Percentiles rank a stretch among this genome's conserved stretches.
Conservation (phyloP, 2,113 vertebrate genomes). For the Zosterops borbonicus region DNA sequence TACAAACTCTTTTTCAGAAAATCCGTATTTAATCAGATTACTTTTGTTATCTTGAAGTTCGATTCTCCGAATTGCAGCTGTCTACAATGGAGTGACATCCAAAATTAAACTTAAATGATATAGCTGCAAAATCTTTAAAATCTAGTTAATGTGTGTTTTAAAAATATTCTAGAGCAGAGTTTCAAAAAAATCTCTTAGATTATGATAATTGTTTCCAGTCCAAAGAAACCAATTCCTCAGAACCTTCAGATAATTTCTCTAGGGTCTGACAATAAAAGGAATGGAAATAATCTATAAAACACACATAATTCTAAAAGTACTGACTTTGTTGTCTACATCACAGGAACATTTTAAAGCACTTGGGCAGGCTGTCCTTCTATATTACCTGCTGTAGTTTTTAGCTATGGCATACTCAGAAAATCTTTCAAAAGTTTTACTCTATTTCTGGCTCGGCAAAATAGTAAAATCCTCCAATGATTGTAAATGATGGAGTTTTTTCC, state of each 20-base stretch:
- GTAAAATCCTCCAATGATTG: slow-evolving; percentile 6
- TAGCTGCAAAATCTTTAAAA: not conserved
- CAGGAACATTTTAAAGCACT: not conserved
- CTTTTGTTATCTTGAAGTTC: not conserved
- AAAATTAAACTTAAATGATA: not conserved
- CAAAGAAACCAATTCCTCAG: not conserved
- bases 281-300: not conserved
- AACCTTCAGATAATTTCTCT: not conserved
- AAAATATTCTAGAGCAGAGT: not conserved
- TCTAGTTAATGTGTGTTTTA: not conserved
- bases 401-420: not conserved
- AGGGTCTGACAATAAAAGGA: not conserved
- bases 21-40: not conserved
- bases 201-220: not conserved
- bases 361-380: slow-evolving; percentile 16
- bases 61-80: not conserved
- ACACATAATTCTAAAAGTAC: not conserved
- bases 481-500: not conserved
- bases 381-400: not conserved
- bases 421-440: not conserved
- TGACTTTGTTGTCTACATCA: slow-evolving; percentile 6
- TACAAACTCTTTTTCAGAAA: not conserved
- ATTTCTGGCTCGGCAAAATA: slow-evolving; percentile 11
- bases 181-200: not conserved
- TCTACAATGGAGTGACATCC: not conserved